Evolutionary conservation across 2,888 invertebrate species (phyloP), one percentile per base, ranked within the genome.

Genomic region (Alsophila aescularia): DNA sequence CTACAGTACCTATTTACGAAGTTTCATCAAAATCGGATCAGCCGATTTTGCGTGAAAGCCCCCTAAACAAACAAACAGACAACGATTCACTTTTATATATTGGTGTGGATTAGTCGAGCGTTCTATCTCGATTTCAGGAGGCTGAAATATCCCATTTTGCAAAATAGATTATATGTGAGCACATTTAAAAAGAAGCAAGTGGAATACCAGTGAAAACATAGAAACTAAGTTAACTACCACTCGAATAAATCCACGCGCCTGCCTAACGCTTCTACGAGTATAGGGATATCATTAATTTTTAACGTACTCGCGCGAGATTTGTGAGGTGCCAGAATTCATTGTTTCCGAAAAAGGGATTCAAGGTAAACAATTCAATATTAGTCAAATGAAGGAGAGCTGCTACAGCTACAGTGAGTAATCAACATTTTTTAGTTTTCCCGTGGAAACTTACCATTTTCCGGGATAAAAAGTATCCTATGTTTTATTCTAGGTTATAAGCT

Each of bases 331-430:
- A 58, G 57, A 68, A 62, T 53, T 68, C 60, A 66, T 67, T 67
- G 69, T 74, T 74, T 67, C 70, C 61, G 52, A 60, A 64, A 61
- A 62, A 70, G 57, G 67, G 60, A 66, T 69, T 67, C 60, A 67
- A 70, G 72, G 75, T 73, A 76, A 76, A 78, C 75, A 75, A 74
- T 75, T 71, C 65, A 62, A 64, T 70, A 77, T 79, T 75, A 74
- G 72, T 75, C 73, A 75, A 68, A 60, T 61, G 69, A 61, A 73
- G 43, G 58, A 48, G 49, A 41, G 40, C 49, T 52, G n/a, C n/a
- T n/a, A n/a, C n/a, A n/a, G n/a, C n/a, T n/a, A n/a, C n/a, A n/a
- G n/a, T n/a, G n/a, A n/a, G n/a, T n/a, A n/a, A n/a, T n/a, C n/a
- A n/a, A n/a, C n/a, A n/a, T n/a, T n/a, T n/a, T n/a, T n/a, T n/a